Evolutionary conservation across 2,888 invertebrate species (phyloP).

Genomic region (Physocephala rufipes): DNA sequence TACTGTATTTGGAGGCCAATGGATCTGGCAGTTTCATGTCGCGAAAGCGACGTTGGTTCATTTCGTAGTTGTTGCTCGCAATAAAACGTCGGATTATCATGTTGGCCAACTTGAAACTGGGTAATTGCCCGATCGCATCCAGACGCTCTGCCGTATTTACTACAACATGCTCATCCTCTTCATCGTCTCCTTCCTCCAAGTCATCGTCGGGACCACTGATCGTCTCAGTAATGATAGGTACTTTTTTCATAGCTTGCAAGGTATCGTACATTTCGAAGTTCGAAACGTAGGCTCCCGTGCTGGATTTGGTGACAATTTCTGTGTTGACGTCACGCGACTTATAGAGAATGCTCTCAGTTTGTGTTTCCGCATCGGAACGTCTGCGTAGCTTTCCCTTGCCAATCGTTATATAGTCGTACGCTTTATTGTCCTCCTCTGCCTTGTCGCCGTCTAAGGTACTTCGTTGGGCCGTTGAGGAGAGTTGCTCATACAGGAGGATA

Average conservation of each 20-base stretch:
- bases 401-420: slow-evolving; percentile 74
- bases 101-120: slow-evolving; percentile 70
- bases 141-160: slow-evolving; percentile 34
- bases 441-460: slow-evolving; percentile 69
- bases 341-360: slow-evolving; percentile 71
- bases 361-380: slow-evolving; percentile 74
- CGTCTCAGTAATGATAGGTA: not conserved
- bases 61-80: slow-evolving; percentile 72
- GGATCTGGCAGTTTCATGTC: slow-evolving; percentile 72
- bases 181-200: not conserved
- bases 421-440: slow-evolving; percentile 72
- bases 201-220: not conserved
- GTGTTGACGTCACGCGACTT: slow-evolving; percentile 75
- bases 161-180: not conserved
- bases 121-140: slow-evolving; percentile 40
- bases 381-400: slow-evolving; percentile 77
- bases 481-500: slow-evolving; percentile 71
- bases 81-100: slow-evolving; percentile 76
- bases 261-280: slow-evolving; percentile 82
- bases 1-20: slow-evolving; percentile 70
- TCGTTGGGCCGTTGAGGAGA: slow-evolving; percentile 71
- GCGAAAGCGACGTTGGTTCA: slow-evolving; percentile 75
- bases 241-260: slow-evolving; percentile 63
- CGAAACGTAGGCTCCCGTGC: slow-evolving; percentile 74
- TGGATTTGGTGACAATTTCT: slow-evolving; percentile 67